Evolutionary conservation across 2,113 vertebrate species (phyloP).

Genomic region (Siniperca knerii): DNA sequence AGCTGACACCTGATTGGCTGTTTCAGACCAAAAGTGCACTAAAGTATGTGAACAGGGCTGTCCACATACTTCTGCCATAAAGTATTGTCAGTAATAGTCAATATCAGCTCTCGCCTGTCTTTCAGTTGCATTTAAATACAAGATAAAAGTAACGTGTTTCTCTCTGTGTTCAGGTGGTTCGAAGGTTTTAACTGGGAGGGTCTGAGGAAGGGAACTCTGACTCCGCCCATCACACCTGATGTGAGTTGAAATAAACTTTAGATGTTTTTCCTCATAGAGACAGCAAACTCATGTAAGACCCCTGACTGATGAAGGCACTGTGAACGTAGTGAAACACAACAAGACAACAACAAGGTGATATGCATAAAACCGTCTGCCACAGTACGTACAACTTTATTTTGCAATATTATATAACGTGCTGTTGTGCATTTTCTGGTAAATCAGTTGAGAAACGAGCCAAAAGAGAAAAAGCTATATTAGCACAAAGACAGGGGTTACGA

Average conservation of each 20-base stretch:
- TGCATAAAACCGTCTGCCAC: neutral
- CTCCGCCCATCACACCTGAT: slow-evolving; percentile 93
- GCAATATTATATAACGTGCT: too few relatives aligned
- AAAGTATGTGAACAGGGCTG: too few relatives aligned
- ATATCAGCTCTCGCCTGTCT: neutral
- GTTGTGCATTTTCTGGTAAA: too few relatives aligned
- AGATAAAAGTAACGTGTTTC: neutral
- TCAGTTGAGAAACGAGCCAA: too few relatives aligned
- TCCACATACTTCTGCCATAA: neutral
- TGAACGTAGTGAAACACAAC: neutral
- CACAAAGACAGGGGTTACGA: too few relatives aligned
- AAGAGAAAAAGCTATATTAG: too few relatives aligned
- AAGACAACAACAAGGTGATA: neutral
- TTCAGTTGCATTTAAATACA: neutral
- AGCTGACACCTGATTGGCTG: slow-evolving; percentile 1
- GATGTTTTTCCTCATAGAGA: neutral
- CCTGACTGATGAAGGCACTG: neutral
- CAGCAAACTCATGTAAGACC: neutral
- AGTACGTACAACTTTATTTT: too few relatives aligned
- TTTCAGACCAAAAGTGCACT: neutral
- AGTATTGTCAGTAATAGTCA: neutral
- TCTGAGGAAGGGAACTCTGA: slow-evolving; percentile 94
- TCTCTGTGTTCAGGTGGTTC: slow-evolving; percentile 90
- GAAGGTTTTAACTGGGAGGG: slow-evolving; percentile 99
- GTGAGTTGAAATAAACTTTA: slow-evolving; percentile 83